Evolutionary conservation across 2,113 vertebrate genomes (phyloP), one percentile per base, ranked within the genome.

Genomic region (Clinocottus analis): DNA sequence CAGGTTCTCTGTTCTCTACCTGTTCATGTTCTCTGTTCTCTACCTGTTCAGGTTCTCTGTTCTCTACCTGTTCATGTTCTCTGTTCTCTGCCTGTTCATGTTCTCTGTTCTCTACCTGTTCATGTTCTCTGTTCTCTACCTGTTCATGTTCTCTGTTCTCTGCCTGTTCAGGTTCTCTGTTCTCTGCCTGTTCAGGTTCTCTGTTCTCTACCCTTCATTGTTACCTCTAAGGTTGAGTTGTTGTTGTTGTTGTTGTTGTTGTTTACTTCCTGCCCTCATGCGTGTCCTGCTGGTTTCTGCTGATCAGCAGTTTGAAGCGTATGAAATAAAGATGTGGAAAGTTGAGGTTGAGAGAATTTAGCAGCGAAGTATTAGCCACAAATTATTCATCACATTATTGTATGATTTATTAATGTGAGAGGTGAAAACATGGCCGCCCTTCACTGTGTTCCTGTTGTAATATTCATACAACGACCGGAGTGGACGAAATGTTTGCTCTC

Each of bases 331-430:
- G 58, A 89, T 82, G 70, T 72, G 63, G 16, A 9, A 74, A 58
- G 39, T 31, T 64, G n/a, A 77, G 51, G 56, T 49, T 5, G 8
- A 25, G 64, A 49, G 53, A 70, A 49, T 53, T 33, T 55, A 25
- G 83, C 41, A 19, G 45, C 37, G 56, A n/a, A 1, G 27, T 53
- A 77, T 70, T 82, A 72, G 75, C 59, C 2, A 7, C 66, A 85
- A 90, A 90, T 88, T 77, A 89, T 92, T 89, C 71, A 89, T 88
- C 75, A 74, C 43, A 83, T 90, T 84, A 87, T 77, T 13, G 27
- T 62, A 90, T 89, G 39, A 75, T 77, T 91, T 84, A 92, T 89
- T 88, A 23, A 89, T 88, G 72, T 1, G 49, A 2, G 12, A 59
- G 29, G 55, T 17, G 8, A 33, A 12, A 51, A 67, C 29, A 9